Percentiles rank a stretch among this genome's conserved stretches.
phyloP scores from a whole-genome alignment of 2,113 vertebrate species.

The Oenanthe melanoleuca region DNA sequence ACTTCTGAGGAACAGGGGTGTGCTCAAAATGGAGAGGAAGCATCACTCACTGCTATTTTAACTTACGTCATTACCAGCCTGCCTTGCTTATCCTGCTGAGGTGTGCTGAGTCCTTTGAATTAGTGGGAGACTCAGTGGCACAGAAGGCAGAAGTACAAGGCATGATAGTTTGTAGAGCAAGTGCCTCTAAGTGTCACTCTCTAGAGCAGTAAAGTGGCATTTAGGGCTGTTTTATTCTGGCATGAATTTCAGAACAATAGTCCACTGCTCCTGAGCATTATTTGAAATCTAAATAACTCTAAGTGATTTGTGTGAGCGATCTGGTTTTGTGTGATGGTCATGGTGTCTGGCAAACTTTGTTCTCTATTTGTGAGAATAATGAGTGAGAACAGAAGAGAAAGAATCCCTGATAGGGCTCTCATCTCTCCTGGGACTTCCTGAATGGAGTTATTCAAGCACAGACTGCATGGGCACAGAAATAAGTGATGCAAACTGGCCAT shows the following conservation, averaged over 20 bases:
- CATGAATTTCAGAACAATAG: background rate
- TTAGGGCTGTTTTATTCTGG: background rate
- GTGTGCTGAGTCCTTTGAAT: background rate
- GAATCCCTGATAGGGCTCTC: background rate
- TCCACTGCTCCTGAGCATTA: background rate
- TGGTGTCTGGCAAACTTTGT: background rate
- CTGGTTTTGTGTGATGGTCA: background rate
- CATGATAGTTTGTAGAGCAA: background rate
- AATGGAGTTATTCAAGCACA: background rate
- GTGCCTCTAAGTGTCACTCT: accelerated
- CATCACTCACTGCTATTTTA: background rate
- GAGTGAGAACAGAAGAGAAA: background rate
- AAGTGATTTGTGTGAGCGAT: background rate
- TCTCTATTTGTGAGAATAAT: background rate
- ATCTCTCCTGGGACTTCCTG: background rate
- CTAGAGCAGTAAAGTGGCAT: background rate
- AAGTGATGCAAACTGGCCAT: background rate
- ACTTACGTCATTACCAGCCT: background rate
- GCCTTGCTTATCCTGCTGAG: background rate
- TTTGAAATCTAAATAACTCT: background rate
- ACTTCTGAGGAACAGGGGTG: background rate
- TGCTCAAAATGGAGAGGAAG: background rate
- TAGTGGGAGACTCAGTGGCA: background rate
- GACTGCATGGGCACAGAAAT: background rate
- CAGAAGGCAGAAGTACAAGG: background rate